Evolutionary conservation across 2,888 invertebrate genomes (phyloP), one percentile per base, ranked within the genome.

Genomic region (Euplagia quadripunctaria): DNA sequence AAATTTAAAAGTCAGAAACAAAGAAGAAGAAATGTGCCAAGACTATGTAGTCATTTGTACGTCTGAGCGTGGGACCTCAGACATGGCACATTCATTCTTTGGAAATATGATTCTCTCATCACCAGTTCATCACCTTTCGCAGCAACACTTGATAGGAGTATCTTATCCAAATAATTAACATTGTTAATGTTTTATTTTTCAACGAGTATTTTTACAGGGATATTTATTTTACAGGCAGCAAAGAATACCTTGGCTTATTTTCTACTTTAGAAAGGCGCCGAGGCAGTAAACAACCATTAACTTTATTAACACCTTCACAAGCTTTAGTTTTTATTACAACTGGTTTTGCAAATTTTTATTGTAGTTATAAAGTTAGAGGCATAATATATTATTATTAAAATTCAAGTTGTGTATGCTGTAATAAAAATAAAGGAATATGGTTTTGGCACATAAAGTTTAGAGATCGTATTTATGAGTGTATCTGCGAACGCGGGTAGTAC

Each of bases 241-340:
- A 77, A 81, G 67, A 74, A 79, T 79, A 76, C 71, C 68, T 52
- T 49, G 67, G 75, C 75, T 75, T 80, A 78, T 79, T 79, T 78
- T 72, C 79, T 74, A 71, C 70, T 72, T 67, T 75, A 81, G 79
- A 69, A 73, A 75, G 78, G 75, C 75, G 69, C 73, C 68, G 73
- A 75, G 69, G 78, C 79, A 71, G 70, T 87, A 85, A 87, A 87
- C 81, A 81, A 80, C 74, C 78, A 87, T 87, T 87, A 86, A 77
- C 79, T 80, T 79, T 70, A 46, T 61, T 67, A 67, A 70, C 69
- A 61, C 68, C 64, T 64, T 66, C 16, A 63, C 49, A 69, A 46
- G 43, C 49, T 46, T 71, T 17, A 67, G 51, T 61, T 67, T 72
- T 80, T 78, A 82, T 76, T 73, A 74, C n/a, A 70, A 76, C 64